Evolutionary conservation across 2,888 invertebrate species (phyloP).

Genomic region (Hypena proboscidalis): DNA sequence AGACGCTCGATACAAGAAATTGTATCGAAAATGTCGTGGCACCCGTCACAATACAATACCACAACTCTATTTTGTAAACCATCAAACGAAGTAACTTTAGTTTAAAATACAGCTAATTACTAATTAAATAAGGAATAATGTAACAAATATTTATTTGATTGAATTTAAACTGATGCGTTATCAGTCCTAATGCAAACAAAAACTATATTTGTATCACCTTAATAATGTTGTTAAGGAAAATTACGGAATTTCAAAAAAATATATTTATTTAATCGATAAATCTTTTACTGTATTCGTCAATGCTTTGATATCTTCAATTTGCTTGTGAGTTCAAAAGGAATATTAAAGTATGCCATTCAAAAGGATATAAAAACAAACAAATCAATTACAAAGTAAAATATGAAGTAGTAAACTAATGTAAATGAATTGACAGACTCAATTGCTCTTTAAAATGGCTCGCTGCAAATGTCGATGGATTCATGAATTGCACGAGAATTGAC

Average conservation of each 20-base stretch:
- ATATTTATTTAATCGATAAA: background rate
- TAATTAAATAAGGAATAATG: conserved; percentile 1
- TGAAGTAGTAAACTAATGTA: no score
- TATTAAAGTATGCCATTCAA: no score
- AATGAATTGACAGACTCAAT: no score
- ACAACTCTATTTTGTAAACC: no score
- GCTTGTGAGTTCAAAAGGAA: no score
- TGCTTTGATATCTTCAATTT: no score
- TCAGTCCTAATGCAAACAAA: background rate
- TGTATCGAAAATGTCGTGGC: conserved; percentile 1
- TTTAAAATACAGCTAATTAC: no score
- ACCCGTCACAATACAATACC: background rate
- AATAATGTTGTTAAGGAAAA: background rate
- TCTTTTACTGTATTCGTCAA: background rate
- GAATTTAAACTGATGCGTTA: background rate
- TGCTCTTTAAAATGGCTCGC: no score
- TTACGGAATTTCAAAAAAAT: background rate
- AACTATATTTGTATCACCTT: background rate
- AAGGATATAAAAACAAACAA: no score
- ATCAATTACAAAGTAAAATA: no score
- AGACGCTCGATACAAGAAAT: conserved; percentile 9
- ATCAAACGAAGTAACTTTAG: background rate
- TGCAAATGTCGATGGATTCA: no score
- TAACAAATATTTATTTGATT: background rate
- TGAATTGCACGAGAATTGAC: no score